These are phyloP conservation scores for Triplophysa tibetana DNA, from an alignment of 2,113 vertebrate species.

Conservation along the genomic window DNA sequence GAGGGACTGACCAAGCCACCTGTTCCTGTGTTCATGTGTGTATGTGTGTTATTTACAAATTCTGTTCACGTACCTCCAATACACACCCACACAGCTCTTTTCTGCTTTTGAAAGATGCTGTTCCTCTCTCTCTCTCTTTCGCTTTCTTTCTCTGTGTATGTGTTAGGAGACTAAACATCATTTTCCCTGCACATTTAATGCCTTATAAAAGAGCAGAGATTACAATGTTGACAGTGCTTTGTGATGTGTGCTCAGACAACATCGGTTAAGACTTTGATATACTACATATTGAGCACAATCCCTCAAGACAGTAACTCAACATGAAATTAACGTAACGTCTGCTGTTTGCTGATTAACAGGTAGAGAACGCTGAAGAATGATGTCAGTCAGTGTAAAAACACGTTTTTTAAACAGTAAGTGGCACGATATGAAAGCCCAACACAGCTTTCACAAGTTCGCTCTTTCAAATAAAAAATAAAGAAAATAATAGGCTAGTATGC, in stretches of 20 bases:
- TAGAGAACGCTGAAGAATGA: neutral
- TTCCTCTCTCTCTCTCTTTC: constrained; percentile 32
- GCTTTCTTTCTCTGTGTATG: constrained; percentile 14
- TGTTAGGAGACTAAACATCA: constrained; percentile 20
- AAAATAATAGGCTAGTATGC: too few species aligned
- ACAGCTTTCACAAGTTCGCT: too few species aligned
- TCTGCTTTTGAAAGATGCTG: neutral
- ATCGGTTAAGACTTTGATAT: constrained; percentile 7
- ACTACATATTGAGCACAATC: neutral
- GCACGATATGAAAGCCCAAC: neutral
- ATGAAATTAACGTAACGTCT: neutral
- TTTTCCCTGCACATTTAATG: constrained; percentile 22
- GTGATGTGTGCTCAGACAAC: constrained; percentile 28
- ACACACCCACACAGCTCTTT: constrained; percentile 8
- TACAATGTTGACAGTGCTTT: constrained; percentile 25
- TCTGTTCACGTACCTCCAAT: constrained; percentile 15
- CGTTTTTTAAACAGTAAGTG: neutral
- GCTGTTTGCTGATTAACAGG: constrained; percentile 1
- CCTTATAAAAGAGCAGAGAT: neutral
- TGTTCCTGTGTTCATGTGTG: constrained; percentile 7
- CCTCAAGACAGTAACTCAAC: neutral
- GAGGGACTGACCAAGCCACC: constrained; percentile 23
- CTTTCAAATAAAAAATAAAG: too few species aligned
- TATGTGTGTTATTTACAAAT: constrained; percentile 18
- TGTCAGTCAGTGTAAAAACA: too few species aligned